Conservation (phyloP, 2,113 vertebrate genomes). For the Macquaria ambigua region DNA sequence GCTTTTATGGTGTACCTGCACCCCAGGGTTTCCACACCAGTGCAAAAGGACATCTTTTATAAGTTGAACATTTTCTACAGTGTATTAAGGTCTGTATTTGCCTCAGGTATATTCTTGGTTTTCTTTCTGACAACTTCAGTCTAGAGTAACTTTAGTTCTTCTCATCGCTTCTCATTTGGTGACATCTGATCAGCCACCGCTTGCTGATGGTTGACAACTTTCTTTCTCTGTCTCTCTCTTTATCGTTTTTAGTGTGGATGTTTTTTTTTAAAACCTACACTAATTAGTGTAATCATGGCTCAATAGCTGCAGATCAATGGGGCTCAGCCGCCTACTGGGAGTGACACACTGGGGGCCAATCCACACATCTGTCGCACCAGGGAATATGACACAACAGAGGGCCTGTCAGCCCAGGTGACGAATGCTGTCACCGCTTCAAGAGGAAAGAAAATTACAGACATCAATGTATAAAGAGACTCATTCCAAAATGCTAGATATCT, state of each 20-base stretch:
- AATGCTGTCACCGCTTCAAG: conserved; percentile 26
- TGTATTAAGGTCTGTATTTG: not conserved
- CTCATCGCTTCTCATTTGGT: not conserved
- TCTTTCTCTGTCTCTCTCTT: not conserved
- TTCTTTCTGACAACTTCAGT: not conserved
- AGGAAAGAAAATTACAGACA: not conserved
- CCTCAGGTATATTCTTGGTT: not conserved
- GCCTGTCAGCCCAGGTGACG: conserved; percentile 43
- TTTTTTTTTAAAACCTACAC: conserved; percentile 22
- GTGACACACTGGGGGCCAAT: conserved; percentile 18
- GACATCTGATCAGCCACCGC: not conserved
- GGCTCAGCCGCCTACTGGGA: conserved; percentile 28
- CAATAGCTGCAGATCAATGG: conserved; percentile 40
- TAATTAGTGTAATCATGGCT: conserved; percentile 55
- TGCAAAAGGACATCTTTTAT: not conserved
- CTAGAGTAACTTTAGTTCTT: not conserved
- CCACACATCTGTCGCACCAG: conserved; percentile 35
- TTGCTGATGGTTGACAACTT: not conserved
- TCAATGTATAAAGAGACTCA: conserved; percentile 14
- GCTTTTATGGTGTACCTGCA: not conserved
- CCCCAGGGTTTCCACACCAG: not conserved
- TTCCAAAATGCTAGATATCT: conserved; percentile 33
- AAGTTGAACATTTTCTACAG: not conserved
- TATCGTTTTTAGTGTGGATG: not conserved
- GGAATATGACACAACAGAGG: conserved; percentile 44